Evolutionary conservation across 2,113 vertebrate species (phyloP).

Genomic region (Alligator sinensis): DNA sequence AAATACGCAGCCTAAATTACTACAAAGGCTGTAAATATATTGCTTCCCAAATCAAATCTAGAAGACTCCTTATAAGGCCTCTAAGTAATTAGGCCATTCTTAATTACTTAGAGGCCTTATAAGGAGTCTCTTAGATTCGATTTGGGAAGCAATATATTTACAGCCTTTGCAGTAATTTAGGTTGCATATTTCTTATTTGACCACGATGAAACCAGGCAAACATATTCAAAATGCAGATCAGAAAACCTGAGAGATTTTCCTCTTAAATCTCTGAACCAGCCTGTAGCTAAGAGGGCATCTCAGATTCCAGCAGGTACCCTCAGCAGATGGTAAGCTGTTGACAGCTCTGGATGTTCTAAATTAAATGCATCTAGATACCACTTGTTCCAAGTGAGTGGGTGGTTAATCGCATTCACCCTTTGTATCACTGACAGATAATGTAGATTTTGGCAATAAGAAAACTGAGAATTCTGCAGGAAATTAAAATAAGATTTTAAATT

Average conservation of each 20-base stretch:
- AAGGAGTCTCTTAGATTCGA: not conserved
- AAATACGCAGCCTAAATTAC: not conserved
- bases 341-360: constrained; percentile 48
- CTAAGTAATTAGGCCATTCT: not conserved
- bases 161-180: not conserved
- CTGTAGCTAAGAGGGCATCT: not conserved
- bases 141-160: constrained; percentile 8
- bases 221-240: not conserved
- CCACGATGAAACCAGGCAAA: not conserved
- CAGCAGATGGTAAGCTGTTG: constrained; percentile 54
- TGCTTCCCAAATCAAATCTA: constrained; percentile 16
- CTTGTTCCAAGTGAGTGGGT: constrained; percentile 54
- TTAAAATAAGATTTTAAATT: constrained; percentile 35
- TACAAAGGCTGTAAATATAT: constrained; percentile 1
- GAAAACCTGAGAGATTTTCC: not conserved
- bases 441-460: constrained; percentile 50
- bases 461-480: not conserved
- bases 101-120: not conserved
- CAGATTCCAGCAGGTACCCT: constrained; percentile 33
- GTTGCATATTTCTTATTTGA: not conserved
- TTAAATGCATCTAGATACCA: constrained; percentile 60
- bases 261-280: fast-evolving
- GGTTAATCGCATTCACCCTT: constrained; percentile 55
- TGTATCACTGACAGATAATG: constrained; percentile 39
- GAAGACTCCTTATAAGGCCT: not conserved